Conservation (phyloP, 2,797 vertebrate species). For the Arrhamphus sclerolepis region DNA sequence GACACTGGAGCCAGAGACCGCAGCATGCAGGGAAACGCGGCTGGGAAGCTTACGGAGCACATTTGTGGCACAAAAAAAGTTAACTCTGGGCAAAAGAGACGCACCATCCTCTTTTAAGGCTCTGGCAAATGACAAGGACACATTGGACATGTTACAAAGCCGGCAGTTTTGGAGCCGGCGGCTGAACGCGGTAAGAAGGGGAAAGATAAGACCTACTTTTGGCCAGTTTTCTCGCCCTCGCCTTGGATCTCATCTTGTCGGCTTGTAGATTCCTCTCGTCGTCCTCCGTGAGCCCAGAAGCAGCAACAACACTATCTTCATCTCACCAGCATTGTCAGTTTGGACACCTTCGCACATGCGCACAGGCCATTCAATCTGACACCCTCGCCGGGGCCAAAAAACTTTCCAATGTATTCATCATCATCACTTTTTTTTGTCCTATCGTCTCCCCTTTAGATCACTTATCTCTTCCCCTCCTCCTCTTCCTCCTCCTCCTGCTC, state of each 20-base stretch:
- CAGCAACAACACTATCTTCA: constrained; percentile 99
- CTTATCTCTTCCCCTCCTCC: constrained; percentile 90
- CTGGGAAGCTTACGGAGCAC: constrained; percentile 49
- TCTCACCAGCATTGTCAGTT: constrained; percentile 99
- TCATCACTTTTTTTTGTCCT: constrained; percentile 90
- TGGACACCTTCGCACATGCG: constrained; percentile 99
- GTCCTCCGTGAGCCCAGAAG: constrained; percentile 98
- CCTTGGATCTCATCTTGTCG: constrained; percentile 99
- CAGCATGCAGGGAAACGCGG: constrained; percentile 53
- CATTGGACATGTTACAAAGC: constrained; percentile 66
- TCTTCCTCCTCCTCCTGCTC: constrained; percentile 78
- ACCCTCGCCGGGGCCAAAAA: constrained; percentile 99
- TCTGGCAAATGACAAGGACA: constrained; percentile 82
- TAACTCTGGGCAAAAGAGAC: constrained; percentile 74
- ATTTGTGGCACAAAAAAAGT: constrained; percentile 61
- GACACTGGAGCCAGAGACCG: constrained; percentile 68
- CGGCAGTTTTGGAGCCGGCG: constrained; percentile 72
- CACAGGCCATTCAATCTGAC: constrained; percentile 99
- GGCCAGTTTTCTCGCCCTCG: constrained; percentile 98
- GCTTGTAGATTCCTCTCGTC: constrained; percentile 95
- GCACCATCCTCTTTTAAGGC: constrained; percentile 70
- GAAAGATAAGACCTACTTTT: constrained; percentile 89
- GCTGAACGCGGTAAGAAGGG: constrained; percentile 72
- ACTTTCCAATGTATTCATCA: constrained; percentile 99
- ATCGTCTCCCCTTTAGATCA: constrained; percentile 93